Base-by-base conservation (phyloP, 2,797 vertebrate species). In the Graptemys geographica region DNA sequence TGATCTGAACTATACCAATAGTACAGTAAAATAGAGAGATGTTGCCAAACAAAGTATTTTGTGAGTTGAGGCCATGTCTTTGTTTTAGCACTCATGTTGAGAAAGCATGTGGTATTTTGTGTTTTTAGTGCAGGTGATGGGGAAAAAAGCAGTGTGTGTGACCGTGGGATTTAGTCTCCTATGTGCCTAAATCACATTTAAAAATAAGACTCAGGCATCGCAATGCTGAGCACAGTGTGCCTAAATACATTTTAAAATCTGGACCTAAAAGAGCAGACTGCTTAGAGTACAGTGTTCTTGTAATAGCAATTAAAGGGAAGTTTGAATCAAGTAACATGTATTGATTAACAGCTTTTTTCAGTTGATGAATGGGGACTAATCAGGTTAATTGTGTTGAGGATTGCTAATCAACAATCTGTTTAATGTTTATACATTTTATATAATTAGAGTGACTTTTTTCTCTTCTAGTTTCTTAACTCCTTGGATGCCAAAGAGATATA, bases 401-500 rank as follows among this genome's bases (percentile, higher is more conserved):
- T 28, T 86, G 82, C 13, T 76, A 51, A 65, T 90, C 31, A 28
- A 69, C 52, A 87, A 47, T 81, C 33, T 87, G 52, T 8, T 37
- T 90, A 74, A 84, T 83, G 21, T 87, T 94, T 87, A 11, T 65
- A 92, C 6, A 69, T 95, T 92, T 37, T 25, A 62, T 90, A 1
- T 57, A 91, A 89, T 8, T 5, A 59, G 41, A 59, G 72, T 93
- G 74, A 91, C 51, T 90, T 87, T 97, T 89, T 93, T 95, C 93
- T 52, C 53, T 97, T 93, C 41, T 97, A 99, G 99, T 99, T 99
- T 97, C 95, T 99, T 87, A 98, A 98, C n/a, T 99, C 98, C 89
- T 97, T 99, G 98, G 99, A 99, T 97, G 98, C 99, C 90, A 99
- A 97, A 98, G 99, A 99, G 97, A 99, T 99, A 96, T 99, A 99